phyloP scores from a whole-genome alignment of 2,888 invertebrate species.

The Netelia melanura region DNA sequence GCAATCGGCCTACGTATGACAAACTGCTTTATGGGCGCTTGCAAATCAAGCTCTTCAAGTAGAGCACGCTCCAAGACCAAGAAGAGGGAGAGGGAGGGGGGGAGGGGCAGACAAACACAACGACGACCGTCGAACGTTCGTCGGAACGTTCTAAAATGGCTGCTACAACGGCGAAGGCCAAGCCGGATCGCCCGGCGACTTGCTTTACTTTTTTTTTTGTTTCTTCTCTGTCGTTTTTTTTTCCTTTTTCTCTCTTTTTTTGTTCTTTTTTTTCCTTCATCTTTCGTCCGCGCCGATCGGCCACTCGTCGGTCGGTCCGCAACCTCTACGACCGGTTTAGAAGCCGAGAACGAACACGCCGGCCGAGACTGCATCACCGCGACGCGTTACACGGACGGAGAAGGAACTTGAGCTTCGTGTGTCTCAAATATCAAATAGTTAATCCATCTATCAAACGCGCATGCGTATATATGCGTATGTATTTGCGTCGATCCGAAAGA shows the following conservation, averaged over 20 bases:
- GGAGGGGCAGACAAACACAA: constrained; percentile 62
- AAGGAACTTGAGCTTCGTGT: constrained; percentile 40
- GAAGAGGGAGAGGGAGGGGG: not conserved
- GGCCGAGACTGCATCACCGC: constrained; percentile 22
- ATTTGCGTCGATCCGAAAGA: too few species aligned
- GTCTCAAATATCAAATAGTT: constrained; percentile 2
- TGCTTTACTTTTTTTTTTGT: constrained; percentile 53
- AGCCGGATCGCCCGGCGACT: constrained; percentile 76
- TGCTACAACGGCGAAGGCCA: constrained; percentile 80
- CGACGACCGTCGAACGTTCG: constrained; percentile 81
- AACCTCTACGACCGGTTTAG: constrained; percentile 82
- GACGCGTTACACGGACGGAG: not conserved
- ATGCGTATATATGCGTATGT: not conserved
- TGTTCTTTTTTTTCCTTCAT: constrained; percentile 19
- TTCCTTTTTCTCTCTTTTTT: not conserved
- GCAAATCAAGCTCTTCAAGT: too few species aligned
- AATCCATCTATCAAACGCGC: not conserved
- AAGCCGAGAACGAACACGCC: constrained; percentile 75
- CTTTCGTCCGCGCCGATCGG: constrained; percentile 60
- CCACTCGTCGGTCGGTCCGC: constrained; percentile 54
- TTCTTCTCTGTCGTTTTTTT: constrained; percentile 43
- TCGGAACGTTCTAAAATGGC: constrained; percentile 83
- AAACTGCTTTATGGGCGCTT: too few species aligned
- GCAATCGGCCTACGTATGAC: too few species aligned
- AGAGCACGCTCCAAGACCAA: too few species aligned